These are phyloP conservation scores for Hippocampus abdominalis DNA, from an alignment of 2,113 vertebrate species.

Conservation along the genomic window DNA sequence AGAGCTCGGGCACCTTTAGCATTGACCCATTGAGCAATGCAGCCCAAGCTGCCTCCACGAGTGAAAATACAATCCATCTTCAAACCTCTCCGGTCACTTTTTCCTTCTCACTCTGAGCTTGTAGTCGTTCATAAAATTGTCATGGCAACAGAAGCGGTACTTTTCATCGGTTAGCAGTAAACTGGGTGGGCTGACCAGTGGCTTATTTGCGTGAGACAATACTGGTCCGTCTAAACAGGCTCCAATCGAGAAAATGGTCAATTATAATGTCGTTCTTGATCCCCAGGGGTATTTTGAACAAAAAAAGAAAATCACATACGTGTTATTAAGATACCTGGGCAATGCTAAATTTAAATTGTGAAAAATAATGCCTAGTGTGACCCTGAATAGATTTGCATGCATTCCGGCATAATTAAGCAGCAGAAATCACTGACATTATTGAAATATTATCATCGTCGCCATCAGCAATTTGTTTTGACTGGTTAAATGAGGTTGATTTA, in stretches of 20 bases:
- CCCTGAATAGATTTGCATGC: conserved; percentile 43
- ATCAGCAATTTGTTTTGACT: conserved; percentile 49
- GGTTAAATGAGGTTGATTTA: conserved; percentile 39
- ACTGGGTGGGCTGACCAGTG: background rate
- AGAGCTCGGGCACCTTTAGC: too few relatives aligned
- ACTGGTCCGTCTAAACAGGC: background rate
- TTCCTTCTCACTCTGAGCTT: background rate
- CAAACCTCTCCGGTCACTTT: background rate
- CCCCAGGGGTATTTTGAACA: background rate
- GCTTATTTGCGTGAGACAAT: background rate
- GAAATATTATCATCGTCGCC: conserved; percentile 46
- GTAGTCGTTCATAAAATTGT: background rate
- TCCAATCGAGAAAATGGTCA: background rate
- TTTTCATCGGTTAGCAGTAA: background rate
- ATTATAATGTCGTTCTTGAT: background rate
- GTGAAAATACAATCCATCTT: background rate
- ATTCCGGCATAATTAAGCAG: conserved; percentile 50
- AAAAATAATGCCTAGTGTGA: background rate
- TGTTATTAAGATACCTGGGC: background rate
- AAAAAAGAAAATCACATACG: background rate
- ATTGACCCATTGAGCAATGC: too few relatives aligned
- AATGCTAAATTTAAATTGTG: background rate
- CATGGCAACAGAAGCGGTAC: background rate
- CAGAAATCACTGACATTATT: conserved; percentile 53
- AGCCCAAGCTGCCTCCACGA: background rate